A percentile compares a stretch with the other conserved stretches of the same genome.
phyloP scores from a whole-genome alignment of 2,888 invertebrate species.

The Dolichomitus sp. region DNA sequence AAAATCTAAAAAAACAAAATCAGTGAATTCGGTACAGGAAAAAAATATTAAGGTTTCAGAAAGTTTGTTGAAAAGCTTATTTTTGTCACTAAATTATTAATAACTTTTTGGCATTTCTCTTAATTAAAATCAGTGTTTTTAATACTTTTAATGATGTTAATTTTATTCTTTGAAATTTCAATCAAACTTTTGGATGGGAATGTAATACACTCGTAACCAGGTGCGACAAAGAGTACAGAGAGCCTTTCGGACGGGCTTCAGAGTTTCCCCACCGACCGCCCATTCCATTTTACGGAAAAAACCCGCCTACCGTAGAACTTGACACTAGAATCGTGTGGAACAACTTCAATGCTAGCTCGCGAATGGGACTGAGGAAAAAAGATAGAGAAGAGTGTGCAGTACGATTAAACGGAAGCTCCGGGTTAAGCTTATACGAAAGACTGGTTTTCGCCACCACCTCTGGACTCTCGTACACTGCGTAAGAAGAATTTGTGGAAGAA shows the following conservation, averaged over 20 bases:
- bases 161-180: too few relatives aligned
- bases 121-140: too few relatives aligned
- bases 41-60: too few relatives aligned
- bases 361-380: constrained; percentile 15
- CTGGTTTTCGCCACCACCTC: constrained; percentile 47
- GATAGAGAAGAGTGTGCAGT: constrained; percentile 35
- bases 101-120: too few relatives aligned
- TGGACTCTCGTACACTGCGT: constrained; percentile 29
- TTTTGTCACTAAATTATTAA: too few relatives aligned
- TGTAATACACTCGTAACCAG: not conserved
- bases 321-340: constrained; percentile 49
- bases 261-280: constrained; percentile 14
- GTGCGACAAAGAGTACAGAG: constrained; percentile 20
- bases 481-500: constrained; percentile 38
- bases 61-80: too few relatives aligned
- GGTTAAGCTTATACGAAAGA: constrained; percentile 45
- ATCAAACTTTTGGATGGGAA: too few relatives aligned
- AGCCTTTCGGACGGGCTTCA: not conserved
- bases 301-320: constrained; percentile 6
- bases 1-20: too few relatives aligned
- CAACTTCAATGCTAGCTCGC: constrained; percentile 38
- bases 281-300: constrained; percentile 35
- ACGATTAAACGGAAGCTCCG: constrained; percentile 53
- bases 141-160: too few relatives aligned
- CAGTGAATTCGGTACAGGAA: too few relatives aligned